Conservation (phyloP, 2,113 vertebrate genomes). For the Pedetes capensis region DNA sequence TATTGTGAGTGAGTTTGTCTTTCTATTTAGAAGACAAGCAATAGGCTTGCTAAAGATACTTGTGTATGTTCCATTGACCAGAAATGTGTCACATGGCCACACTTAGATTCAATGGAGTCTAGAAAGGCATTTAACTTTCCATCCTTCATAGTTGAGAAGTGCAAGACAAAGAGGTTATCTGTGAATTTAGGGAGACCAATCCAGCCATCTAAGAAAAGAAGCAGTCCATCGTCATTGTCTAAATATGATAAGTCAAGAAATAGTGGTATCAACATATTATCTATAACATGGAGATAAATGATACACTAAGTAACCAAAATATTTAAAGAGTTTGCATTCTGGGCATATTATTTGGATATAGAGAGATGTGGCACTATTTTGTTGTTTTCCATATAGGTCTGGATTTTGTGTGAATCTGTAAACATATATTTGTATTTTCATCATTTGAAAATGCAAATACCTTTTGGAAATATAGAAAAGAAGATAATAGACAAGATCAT, state of each 20-base stretch:
- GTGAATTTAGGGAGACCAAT: background rate
- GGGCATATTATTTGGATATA: background rate
- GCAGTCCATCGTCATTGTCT: background rate
- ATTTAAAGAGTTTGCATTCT: background rate
- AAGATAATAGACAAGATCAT: background rate
- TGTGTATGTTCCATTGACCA: background rate
- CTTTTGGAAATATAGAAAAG: background rate
- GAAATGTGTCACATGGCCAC: background rate
- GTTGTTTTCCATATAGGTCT: background rate
- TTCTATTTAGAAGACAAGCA: background rate
- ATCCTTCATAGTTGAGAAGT: background rate
- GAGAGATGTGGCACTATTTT: background rate
- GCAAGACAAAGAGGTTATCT: background rate
- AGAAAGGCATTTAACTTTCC: background rate
- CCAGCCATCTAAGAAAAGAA: background rate
- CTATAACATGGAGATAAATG: background rate
- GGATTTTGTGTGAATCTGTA: background rate
- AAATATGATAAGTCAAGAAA: background rate
- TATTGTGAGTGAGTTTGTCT: background rate
- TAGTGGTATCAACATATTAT: background rate
- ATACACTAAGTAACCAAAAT: background rate
- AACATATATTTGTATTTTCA: background rate
- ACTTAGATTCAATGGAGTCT: background rate
- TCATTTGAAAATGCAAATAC: background rate
- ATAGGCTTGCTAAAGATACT: background rate